Percentiles rank a stretch among this genome's conserved stretches.
These are phyloP conservation scores for Campopleginae sp. DNA, from an alignment of 2,888 invertebrate genomes.

Conservation along the genomic window DNA sequence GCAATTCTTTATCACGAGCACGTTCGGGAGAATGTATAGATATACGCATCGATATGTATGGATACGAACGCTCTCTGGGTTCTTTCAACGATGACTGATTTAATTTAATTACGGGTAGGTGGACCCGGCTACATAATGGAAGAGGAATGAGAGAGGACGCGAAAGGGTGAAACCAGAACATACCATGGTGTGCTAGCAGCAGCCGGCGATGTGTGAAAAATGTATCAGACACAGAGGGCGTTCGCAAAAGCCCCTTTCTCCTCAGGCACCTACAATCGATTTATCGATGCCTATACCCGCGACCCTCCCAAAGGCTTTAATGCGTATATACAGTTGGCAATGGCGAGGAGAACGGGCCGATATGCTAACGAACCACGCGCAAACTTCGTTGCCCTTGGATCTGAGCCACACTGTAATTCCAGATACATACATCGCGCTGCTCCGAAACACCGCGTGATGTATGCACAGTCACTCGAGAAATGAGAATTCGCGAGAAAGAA, in stretches of 20 bases:
- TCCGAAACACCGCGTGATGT: background rate
- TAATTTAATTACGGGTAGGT: conserved; percentile 67
- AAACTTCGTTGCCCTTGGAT: conserved; percentile 67
- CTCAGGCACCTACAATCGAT: conserved; percentile 54
- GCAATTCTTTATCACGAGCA: conserved; percentile 18
- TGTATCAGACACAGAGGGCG: conserved; percentile 65
- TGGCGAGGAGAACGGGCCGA: conserved; percentile 5
- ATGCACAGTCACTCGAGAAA: conserved; percentile 60
- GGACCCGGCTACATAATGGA: conserved; percentile 59
- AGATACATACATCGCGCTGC: conserved; percentile 58
- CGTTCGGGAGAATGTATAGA: conserved; percentile 2
- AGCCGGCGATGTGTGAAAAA: conserved; percentile 67
- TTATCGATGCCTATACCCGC: conserved; percentile 57
- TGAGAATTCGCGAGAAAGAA: conserved; percentile 48
- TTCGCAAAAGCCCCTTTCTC: background rate
- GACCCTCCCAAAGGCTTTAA: conserved; percentile 17
- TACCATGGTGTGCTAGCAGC: conserved; percentile 43
- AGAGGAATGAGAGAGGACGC: conserved; percentile 51
- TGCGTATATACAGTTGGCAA: conserved; percentile 10
- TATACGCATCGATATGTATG: background rate
- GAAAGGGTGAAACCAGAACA: conserved; percentile 49
- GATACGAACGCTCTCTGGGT: conserved; percentile 41
- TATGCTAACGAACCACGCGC: conserved; percentile 63
- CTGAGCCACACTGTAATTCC: conserved; percentile 67
- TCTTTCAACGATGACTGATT: conserved; percentile 68